phyloP scores from a whole-genome alignment of 2,113 vertebrate species.

The Merops nubicus region DNA sequence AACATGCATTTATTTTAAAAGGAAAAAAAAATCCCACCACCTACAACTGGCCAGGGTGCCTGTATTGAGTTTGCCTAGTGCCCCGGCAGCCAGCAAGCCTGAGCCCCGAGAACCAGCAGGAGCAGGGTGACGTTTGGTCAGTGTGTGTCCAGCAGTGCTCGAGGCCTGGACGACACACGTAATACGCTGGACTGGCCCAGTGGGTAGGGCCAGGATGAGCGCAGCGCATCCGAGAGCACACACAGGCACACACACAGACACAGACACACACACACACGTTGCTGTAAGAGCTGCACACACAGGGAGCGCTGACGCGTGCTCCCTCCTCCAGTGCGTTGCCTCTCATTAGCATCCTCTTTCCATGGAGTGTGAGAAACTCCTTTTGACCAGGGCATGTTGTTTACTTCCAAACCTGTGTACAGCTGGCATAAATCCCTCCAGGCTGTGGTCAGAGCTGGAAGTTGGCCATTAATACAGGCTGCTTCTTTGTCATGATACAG shows the following conservation, averaged over 20 bases:
- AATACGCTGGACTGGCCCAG: accelerated
- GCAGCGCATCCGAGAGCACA: not conserved
- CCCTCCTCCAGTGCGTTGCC: not conserved
- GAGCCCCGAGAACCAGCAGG: not conserved
- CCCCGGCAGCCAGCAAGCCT: not conserved
- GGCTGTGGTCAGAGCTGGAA: constrained; percentile 83
- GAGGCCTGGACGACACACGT: accelerated
- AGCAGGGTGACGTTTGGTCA: not conserved
- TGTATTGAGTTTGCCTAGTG: not conserved
- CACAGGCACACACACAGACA: no score
- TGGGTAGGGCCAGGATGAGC: not conserved
- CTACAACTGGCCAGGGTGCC: not conserved
- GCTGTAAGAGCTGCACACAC: not conserved
- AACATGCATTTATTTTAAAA: not conserved
- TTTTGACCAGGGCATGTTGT: constrained; percentile 69
- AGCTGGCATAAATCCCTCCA: constrained; percentile 83
- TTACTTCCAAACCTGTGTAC: constrained; percentile 73
- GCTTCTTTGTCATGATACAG: constrained; percentile 84
- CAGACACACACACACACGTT: accelerated
- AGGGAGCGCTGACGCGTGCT: not conserved
- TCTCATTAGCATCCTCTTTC: constrained; percentile 66
- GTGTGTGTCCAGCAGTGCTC: not conserved
- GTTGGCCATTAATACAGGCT: constrained; percentile 75
- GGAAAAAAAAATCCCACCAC: not conserved
- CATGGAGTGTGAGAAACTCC: constrained; percentile 56